phyloP scores from a whole-genome alignment of 2,113 vertebrate genomes.

The Heterotilapia buettikoferi region DNA sequence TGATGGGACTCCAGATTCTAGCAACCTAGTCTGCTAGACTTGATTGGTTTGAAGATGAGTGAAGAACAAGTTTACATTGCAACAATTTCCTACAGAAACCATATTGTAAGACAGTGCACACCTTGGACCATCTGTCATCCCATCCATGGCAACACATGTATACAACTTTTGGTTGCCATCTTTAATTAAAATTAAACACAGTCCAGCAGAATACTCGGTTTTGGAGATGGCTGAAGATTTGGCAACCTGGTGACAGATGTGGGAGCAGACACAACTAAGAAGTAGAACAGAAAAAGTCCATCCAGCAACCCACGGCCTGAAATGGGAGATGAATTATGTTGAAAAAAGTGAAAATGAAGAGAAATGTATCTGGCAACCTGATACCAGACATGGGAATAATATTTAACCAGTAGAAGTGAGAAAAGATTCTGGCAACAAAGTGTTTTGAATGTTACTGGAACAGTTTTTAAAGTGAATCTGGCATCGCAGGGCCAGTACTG shows the following conservation, averaged over 20 bases:
- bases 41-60: background rate
- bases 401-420: background rate
- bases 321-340: background rate
- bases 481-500: background rate
- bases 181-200: background rate
- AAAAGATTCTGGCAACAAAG: background rate
- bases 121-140: background rate
- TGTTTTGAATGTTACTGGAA: background rate
- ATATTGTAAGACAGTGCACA: background rate
- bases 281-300: background rate
- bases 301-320: background rate
- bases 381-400: background rate
- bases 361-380: background rate
- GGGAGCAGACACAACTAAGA: background rate
- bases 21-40: background rate
- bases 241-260: background rate
- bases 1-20: background rate
- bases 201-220: accelerated
- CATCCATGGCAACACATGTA: background rate
- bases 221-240: background rate
- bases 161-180: background rate
- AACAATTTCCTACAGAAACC: background rate
- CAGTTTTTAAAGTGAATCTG: background rate
- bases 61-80: background rate
- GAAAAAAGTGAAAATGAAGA: background rate